Conservation (phyloP, 2,113 vertebrate genomes). For the Steatornis caripensis region DNA sequence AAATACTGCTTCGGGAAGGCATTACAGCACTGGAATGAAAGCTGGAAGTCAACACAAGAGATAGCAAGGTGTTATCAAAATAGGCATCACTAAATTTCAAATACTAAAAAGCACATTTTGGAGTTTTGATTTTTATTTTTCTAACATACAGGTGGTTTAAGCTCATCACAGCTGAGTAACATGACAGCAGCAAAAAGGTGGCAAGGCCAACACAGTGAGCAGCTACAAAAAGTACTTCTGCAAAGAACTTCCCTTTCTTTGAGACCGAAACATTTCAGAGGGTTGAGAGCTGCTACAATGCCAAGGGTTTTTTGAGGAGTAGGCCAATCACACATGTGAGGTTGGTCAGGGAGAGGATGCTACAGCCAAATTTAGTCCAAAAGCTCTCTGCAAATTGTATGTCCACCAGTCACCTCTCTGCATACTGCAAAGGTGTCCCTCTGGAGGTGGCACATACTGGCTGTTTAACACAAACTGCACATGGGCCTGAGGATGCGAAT, state of each 20-base stretch:
- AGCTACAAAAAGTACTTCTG: background rate
- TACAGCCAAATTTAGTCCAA: background rate
- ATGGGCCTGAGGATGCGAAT: fast-evolving
- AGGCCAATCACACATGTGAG: background rate
- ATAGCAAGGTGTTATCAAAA: background rate
- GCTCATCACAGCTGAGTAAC: background rate
- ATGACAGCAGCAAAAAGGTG: background rate
- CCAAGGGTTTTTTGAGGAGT: background rate
- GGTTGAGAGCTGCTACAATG: background rate
- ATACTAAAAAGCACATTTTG: background rate
- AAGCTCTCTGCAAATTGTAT: background rate
- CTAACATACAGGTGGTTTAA: background rate
- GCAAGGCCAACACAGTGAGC: background rate
- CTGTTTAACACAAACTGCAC: fast-evolving
- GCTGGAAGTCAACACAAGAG: background rate
- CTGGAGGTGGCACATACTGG: background rate
- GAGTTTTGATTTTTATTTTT: background rate
- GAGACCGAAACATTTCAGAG: background rate
- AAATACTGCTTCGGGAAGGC: background rate
- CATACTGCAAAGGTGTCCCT: background rate
- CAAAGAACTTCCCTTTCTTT: background rate
- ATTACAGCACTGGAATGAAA: background rate
- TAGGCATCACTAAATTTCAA: background rate
- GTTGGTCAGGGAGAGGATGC: background rate
- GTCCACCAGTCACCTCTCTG: background rate